Evolutionary conservation across 2,888 invertebrate genomes (phyloP), one percentile per base, ranked within the genome.

Genomic region (Ptilodon capucinus): DNA sequence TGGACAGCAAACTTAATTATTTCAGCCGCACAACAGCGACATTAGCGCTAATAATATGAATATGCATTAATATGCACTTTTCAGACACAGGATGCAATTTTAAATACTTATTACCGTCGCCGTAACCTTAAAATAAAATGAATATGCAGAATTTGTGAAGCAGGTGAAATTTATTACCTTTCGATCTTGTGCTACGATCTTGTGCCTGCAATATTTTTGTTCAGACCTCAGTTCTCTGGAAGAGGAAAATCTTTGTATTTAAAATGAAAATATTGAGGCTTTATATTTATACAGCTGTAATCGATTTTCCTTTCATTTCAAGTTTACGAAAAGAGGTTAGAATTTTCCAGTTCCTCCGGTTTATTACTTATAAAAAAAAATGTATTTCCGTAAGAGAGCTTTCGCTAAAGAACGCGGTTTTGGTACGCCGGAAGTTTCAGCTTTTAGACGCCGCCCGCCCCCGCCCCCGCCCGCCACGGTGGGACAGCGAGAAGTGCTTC

Each of bases 11-110:
- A 13, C 32, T 1, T 14, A 13, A 32, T 1, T 32, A 9, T 14
- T 4, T 14, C 32, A 32, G 32, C 11, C 4, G 13, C 47, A 21
- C 48, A 19, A 45, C 49, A 42, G 36, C 25, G 17, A 42, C 43
- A 52, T 60, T 55, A 53, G 32, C 18, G 38, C 47, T 48, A n/a
- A n/a, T n/a, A n/a, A n/a, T n/a, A n/a, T n/a, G n/a, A n/a, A n/a
- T n/a, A n/a, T n/a, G n/a, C n/a, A n/a, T n/a, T 58, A 56, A 61
- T 58, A 53, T 54, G 46, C 54, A 52, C 44, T 59, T 53, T 42
- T 45, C 46, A 50, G 42, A 41, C 41, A 51, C 47, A 48, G 14
- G 38, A 38, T 51, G 53, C 59, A 62, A 30, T 61, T 53, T 35
- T 11, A 28, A 23, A 25, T 44, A 8, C 28, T 8, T 30, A 38